Base-by-base conservation (phyloP, 2,888 invertebrate genomes). In the Drosophila niveifrons region DNA sequence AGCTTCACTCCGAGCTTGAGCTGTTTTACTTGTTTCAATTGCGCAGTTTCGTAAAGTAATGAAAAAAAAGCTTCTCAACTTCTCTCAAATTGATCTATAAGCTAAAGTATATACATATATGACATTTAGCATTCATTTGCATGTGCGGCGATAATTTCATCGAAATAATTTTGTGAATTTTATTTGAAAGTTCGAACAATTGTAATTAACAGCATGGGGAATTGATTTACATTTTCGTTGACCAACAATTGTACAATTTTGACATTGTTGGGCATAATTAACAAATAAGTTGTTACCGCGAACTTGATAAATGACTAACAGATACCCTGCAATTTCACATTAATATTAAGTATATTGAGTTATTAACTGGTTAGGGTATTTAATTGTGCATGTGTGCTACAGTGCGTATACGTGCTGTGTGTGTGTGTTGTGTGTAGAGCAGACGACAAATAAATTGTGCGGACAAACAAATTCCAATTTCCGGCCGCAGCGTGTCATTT, bases 1-100 rank as follows among this genome's bases (percentile, higher is more conserved):
- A 34, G 34, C 34, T 34, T 64, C 48, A 47, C 18, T 52, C 17
- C 8, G 17, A 66, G 82, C 53, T 70, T 53, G 51, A 69, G 58
- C 56, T 36, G 10, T 31, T 53, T 10, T 75, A 78, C 78, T 71
- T 23, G 80, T 77, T 88, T 71, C 43, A 81, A 84, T 66, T 87
- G 72, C 88, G 83, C 79, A 74, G 69, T 57, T 52, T 53, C 36
- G 48, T 31, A 17, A 69, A 75, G 62, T n/a, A n/a, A n/a, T 2
- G 1, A n/a, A 36, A 6, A 34, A 17, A 46, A 44, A 36, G 56
- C 59, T 72, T 17, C 56, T 67, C 23, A 2, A n/a, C 13, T 56
- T 71, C 11, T 43, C 10, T 57, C 13, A 29, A n/a, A 28, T 17
- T 10, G n/a, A 50, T 23, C 23, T 31, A n/a, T 18, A 46, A 10